Evolutionary conservation across 2,113 vertebrate genomes (phyloP).

Genomic region (Mellivora capensis): DNA sequence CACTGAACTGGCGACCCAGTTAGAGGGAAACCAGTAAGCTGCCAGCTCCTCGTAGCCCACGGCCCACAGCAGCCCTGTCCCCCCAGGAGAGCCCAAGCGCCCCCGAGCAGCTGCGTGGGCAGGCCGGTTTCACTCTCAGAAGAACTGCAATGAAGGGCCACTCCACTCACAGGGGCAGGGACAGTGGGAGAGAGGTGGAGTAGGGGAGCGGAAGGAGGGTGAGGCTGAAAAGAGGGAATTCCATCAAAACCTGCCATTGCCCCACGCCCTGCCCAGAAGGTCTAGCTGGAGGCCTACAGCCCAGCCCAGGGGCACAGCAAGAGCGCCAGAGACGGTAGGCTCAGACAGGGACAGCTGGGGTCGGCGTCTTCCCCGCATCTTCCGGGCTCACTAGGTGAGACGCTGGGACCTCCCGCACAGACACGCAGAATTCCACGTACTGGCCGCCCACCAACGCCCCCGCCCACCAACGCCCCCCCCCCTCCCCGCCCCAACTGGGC

Average conservation of each 20-base stretch:
- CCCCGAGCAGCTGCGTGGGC: accelerated
- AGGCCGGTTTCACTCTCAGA: accelerated
- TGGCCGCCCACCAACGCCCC: too few relatives aligned
- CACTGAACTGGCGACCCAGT: background rate
- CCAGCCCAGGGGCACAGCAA: accelerated
- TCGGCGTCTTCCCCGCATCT: too few relatives aligned
- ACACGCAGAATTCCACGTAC: background rate
- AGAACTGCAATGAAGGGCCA: background rate
- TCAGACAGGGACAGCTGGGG: background rate
- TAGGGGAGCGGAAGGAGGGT: background rate
- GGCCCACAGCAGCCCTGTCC: background rate
- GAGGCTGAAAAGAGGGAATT: background rate
- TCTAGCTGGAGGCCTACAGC: accelerated
- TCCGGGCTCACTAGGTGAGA: background rate
- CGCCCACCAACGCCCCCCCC: too few relatives aligned
- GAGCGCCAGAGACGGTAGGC: background rate
- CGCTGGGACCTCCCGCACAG: background rate
- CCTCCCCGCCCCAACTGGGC: too few relatives aligned
- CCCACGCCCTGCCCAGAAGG: accelerated
- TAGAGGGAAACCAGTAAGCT: background rate
- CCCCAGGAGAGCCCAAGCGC: too few relatives aligned
- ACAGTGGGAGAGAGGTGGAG: background rate
- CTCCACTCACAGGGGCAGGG: background rate
- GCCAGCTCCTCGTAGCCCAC: background rate
- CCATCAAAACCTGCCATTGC: background rate